These are phyloP conservation scores for Tragulus kanchil DNA, from an alignment of 2,113 vertebrate genomes.

Conservation along the genomic window DNA sequence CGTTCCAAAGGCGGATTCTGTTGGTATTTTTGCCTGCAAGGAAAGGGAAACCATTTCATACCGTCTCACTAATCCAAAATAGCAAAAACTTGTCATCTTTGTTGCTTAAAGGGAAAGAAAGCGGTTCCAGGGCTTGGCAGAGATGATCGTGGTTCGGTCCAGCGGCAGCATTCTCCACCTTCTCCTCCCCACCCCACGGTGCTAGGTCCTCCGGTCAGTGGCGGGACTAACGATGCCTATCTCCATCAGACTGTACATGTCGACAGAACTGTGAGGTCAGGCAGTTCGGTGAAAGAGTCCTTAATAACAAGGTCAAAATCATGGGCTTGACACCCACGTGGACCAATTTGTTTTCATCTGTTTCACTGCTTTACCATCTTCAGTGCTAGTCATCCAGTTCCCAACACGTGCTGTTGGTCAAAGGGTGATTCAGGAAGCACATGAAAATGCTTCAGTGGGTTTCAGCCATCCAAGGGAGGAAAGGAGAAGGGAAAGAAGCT, in stretches of 20 bases:
- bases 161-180: not conserved
- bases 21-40: conserved; percentile 74
- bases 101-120: conserved; percentile 66
- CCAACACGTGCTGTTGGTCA: not conserved
- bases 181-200: not conserved
- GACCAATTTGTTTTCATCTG: not conserved
- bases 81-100: conserved; percentile 70
- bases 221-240: not conserved
- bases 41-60: conserved; percentile 68
- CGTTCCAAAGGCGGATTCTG: conserved; percentile 16
- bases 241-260: not conserved
- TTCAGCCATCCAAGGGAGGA: not conserved
- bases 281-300: not conserved
- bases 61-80: conserved; percentile 74
- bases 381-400: not conserved
- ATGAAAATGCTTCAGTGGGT: not conserved
- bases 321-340: not conserved
- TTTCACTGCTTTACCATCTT: not conserved
- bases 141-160: not conserved
- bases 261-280: not conserved
- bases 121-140: not conserved
- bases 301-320: not conserved
- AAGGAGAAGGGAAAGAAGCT: not conserved
- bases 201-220: not conserved
- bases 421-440: not conserved